Evolutionary conservation across 92 coral and sea anemone genomes (phyloP).

Genomic region (Isaurus tuberculatus): DNA sequence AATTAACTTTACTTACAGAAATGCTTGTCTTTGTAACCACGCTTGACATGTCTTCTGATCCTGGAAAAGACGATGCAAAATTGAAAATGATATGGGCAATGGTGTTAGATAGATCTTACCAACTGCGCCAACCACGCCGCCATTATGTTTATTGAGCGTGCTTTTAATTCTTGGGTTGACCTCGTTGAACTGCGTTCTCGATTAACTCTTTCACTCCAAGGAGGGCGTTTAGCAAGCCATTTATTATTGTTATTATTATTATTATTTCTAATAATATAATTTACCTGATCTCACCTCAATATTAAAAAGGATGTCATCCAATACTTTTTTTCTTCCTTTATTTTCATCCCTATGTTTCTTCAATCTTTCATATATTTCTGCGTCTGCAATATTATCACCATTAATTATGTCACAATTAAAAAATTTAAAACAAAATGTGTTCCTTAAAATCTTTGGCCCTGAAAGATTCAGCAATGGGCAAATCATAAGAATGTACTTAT

Average conservation of each 20-base stretch:
- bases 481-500: too few species aligned
- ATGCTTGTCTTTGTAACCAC: slow-evolving; percentile 94
- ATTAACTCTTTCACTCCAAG: too few species aligned
- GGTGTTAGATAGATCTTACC: not conserved
- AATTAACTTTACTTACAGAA: slow-evolving; percentile 62
- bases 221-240: too few species aligned
- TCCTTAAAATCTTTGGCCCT: too few species aligned
- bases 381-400: slow-evolving; percentile 50
- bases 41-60: slow-evolving; percentile 95
- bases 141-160: too few species aligned
- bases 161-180: too few species aligned
- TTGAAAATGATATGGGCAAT: not conserved
- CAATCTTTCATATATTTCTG: slow-evolving; percentile 75
- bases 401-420: not conserved
- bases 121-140: too few species aligned
- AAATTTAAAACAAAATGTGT: not conserved
- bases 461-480: too few species aligned
- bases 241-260: too few species aligned
- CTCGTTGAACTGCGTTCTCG: too few species aligned
- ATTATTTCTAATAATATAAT: too few species aligned
- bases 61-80: slow-evolving; percentile 36
- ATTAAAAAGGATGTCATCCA: slow-evolving; percentile 79
- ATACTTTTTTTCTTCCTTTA: slow-evolving; percentile 62
- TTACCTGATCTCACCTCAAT: slow-evolving; percentile 61
- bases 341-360: slow-evolving; percentile 76